Evolutionary conservation across 2,888 invertebrate species (phyloP), one percentile per base, ranked within the genome.

Genomic region (Diogma glabrata): DNA sequence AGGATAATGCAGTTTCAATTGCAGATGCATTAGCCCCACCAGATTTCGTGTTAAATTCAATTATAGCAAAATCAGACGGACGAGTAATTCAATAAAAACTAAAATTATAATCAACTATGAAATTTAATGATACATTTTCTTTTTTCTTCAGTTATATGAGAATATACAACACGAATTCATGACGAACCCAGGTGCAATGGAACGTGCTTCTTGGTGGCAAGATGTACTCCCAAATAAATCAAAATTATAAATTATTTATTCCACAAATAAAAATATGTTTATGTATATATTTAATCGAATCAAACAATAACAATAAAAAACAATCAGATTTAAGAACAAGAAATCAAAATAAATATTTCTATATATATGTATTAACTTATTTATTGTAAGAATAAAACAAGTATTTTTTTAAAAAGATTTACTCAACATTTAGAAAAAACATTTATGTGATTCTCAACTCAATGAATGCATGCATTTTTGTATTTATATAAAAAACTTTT

Each of bases 11-110:
- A 1, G 80, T 93, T 1, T 71, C 81, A 2, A 76, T 93, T 3
- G 87, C 84, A 3, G 94, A 95, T 66, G 85, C 85, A 23, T 73
- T 94, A 22, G 87, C 93, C 3, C 91, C 91, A 1, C 86, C 93
- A 0, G 94, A 94, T 71, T 92, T 87, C 65, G 81, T 91, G 28
- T 72, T 94, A 12, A 87, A 91, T 69, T 93, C 93, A 0, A 83
- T 87, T 28, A 75, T 94, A 16, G 94, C 88, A 49, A 78, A 75
- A 62, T 82, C 90, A 23, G 87, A 93, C 72, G 94, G 94, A 55
- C 77, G 82, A n/a, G n/a, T n/a, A n/a, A n/a, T n/a, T n/a, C n/a
- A 72, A 87, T 87, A 49, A 17, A 19, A 12, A 4, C 17, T 4
- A n/a, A 16, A 16, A 17, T 14, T 5, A 38, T 38, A 8, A 9